Evolutionary conservation across 2,888 invertebrate genomes (phyloP).

Genomic region (Agapostemon virescens): DNA sequence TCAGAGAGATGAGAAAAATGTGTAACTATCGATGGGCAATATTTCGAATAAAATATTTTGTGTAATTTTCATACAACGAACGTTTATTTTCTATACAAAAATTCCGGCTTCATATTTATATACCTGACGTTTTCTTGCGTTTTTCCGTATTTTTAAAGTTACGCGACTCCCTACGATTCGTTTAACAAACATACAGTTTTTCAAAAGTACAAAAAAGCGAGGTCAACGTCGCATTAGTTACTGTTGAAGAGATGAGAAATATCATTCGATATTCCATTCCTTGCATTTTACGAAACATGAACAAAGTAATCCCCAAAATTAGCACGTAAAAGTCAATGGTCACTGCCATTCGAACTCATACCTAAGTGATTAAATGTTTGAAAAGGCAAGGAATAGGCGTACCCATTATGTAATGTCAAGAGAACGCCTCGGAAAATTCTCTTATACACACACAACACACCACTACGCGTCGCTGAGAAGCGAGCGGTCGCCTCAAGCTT

Average conservation of each 20-base stretch:
- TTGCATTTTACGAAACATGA: neutral
- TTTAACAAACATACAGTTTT: neutral
- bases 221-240: slow-evolving; percentile 31
- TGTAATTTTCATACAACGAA: too few relatives aligned
- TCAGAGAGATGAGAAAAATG: too few relatives aligned
- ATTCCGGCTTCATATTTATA: too few relatives aligned
- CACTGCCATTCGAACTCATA: slow-evolving; percentile 5
- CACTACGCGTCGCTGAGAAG: neutral
- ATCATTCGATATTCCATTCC: neutral
- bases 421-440: neutral
- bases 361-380: neutral
- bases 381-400: neutral
- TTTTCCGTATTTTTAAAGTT: too few relatives aligned
- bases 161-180: too few relatives aligned
- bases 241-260: neutral
- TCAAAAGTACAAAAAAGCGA: neutral
- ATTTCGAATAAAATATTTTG: too few relatives aligned
- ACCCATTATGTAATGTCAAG: neutral
- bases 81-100: too few relatives aligned
- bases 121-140: too few relatives aligned
- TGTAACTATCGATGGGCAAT: too few relatives aligned
- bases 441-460: neutral
- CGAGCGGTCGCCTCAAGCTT: neutral
- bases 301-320: too few relatives aligned
- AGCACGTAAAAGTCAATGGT: too few relatives aligned